phyloP scores from a whole-genome alignment of 2,797 vertebrate genomes.

The Pantherophis vulpinus region DNA sequence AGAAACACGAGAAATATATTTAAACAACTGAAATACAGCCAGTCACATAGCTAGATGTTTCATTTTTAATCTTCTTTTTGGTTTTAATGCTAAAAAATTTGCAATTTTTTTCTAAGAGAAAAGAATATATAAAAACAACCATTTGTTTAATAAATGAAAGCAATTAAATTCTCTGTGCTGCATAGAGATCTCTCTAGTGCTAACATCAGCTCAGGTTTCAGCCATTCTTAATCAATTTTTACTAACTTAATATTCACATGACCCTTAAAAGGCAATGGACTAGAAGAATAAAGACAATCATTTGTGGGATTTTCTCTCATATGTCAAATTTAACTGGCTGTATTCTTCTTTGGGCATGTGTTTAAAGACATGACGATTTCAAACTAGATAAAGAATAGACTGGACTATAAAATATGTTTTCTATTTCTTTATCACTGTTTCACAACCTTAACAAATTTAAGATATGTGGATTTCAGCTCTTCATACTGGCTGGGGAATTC shows the following conservation, averaged over 20 bases:
- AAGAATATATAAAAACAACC: background rate
- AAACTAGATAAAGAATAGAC: background rate
- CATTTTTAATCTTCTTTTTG: background rate
- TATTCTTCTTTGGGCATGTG: background rate
- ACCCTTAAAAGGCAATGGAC: background rate
- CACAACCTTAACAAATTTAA: too few species aligned
- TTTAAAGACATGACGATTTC: background rate
- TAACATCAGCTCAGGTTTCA: background rate
- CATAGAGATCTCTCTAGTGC: background rate
- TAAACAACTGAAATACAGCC: background rate
- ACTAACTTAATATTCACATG: background rate
- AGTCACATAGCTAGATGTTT: background rate
- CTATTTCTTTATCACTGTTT: background rate
- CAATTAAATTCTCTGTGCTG: too few species aligned
- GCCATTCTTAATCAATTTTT: background rate
- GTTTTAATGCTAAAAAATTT: background rate
- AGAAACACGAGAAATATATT: background rate
- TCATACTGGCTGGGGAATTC: background rate
- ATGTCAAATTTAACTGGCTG: background rate
- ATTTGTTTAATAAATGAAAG: background rate
- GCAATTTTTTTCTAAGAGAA: background rate
- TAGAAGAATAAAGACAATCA: background rate
- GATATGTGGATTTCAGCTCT: too few species aligned
- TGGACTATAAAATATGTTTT: background rate
- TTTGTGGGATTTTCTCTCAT: background rate